Conservation (phyloP, 2,888 invertebrate species). For the Pachycephus smyrnensis region DNA sequence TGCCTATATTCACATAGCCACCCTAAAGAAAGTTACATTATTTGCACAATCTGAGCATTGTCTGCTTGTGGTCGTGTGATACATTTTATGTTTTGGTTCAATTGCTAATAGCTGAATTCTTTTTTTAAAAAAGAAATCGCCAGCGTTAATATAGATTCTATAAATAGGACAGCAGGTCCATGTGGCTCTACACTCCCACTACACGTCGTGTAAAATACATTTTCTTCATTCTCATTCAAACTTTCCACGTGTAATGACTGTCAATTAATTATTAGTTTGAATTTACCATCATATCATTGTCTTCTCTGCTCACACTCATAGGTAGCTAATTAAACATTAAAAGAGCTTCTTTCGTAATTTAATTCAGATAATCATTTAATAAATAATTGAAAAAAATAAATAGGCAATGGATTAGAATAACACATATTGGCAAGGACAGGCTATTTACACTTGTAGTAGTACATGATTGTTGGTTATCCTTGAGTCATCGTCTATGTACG, state of each 20-base stretch:
- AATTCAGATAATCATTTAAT: background rate
- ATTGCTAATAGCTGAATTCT: background rate
- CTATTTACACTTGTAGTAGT: conserved; percentile 15
- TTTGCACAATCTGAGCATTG: background rate
- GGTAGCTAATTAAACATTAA: background rate
- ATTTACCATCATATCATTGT: background rate
- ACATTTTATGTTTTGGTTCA: background rate
- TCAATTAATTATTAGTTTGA: background rate
- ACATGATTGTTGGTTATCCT: conserved; percentile 17
- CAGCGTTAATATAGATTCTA: conserved; percentile 24
- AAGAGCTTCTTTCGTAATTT: background rate
- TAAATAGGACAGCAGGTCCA: conserved; percentile 18
- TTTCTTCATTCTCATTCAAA: conserved; percentile 3
- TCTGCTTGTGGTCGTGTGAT: background rate
- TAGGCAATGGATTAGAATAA: conserved; percentile 4
- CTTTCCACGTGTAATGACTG: background rate
- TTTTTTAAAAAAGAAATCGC: conserved; percentile 13
- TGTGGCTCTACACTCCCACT: conserved; percentile 16
- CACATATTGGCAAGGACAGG: conserved; percentile 12
- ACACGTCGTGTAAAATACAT: background rate
- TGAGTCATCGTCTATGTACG: conserved; percentile 15
- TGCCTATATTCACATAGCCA: background rate
- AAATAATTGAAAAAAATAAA: background rate
- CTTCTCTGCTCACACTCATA: background rate
- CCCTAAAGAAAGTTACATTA: background rate